Evolutionary conservation across 1,140 invertebrate species (phyloP), one percentile per base, ranked within the genome.

Genomic region (Macrosteles quadrilineatus): DNA sequence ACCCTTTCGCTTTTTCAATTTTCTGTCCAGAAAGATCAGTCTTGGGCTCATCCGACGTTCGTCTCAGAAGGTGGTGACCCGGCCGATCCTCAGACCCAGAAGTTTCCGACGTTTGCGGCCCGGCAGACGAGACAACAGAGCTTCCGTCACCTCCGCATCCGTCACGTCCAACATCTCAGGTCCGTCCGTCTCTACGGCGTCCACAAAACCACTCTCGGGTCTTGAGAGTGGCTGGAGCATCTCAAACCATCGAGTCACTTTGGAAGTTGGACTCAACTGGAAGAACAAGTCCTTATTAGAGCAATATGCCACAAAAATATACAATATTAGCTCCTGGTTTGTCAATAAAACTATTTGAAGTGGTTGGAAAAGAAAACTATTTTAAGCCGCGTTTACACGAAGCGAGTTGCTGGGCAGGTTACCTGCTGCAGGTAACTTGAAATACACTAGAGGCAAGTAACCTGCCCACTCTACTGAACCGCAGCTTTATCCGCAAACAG

Each of bases 201-300:
- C 89, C 9, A 90, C 84, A 77, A 90, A 90, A 1, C 89, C 89
- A 76, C 88, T 90, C 76, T 90, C 89, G 0, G 87, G 88, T 17
- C 88, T 79, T 17, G 88, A 90, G 53, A 89, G 80, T 3, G 85
- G 67, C 21, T 72, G 73, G 29, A 88, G 78, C 70, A 88, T 83
- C 70, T 89, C 87, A 76, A 90, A 90, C 89, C 89, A 90, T 45
- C 88, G 83, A 72, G 88, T 87, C 75, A 90, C 88, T 81, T 90
- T 90, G 32, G 88, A 88, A 69, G 84, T 84, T 66, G 88, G 87
- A 73, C 86, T 88, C 74, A 90, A 80, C 88, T 90, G 80, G 55
- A 36, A 14, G 14, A 36, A 4, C 32, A 36, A n/a, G n/a, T n/a
- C n/a, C n/a, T n/a, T n/a, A n/a, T n/a, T n/a, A n/a, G n/a, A n/a